Evolutionary conservation across 2,113 vertebrate species (phyloP).

Genomic region (Sterna hirundo): DNA sequence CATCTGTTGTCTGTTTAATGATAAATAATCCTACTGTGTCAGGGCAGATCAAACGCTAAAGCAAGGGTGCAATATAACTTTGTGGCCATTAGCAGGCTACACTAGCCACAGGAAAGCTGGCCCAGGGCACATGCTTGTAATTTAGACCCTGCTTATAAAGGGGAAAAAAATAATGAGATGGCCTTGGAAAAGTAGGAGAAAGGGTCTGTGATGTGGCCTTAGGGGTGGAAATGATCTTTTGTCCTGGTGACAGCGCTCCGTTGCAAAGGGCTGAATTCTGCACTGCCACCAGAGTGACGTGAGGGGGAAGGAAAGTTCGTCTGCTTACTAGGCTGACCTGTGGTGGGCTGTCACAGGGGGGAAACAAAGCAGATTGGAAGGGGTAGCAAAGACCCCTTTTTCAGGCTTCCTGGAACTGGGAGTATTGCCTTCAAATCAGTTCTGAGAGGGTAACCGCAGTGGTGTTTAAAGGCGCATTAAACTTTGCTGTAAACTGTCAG

Average conservation of each 20-base stretch:
- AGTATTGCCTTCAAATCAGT: neutral
- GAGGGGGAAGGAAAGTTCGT: neutral
- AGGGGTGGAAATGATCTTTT: neutral
- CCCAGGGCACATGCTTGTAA: neutral
- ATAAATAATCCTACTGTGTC: neutral
- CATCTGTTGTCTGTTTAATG: neutral
- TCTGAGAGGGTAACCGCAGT: neutral
- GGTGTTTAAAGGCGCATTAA: neutral
- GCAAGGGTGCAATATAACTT: neutral
- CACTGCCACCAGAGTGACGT: neutral
- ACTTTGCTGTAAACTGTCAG: neutral
- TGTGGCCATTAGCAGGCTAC: neutral
- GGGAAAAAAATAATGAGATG: neutral
- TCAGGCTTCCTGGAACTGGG: neutral
- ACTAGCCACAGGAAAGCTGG: neutral
- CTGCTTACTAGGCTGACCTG: neutral
- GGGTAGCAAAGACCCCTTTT: neutral
- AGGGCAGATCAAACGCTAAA: neutral
- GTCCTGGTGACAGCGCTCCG: neutral
- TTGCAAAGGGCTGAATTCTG: neutral
- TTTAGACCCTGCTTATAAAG: neutral
- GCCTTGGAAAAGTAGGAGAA: neutral
- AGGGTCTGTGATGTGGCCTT: neutral
- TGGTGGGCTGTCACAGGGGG: neutral
- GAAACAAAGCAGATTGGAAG: neutral